Conservation (phyloP, 2,113 vertebrate species). For the Candoia aspera region DNA sequence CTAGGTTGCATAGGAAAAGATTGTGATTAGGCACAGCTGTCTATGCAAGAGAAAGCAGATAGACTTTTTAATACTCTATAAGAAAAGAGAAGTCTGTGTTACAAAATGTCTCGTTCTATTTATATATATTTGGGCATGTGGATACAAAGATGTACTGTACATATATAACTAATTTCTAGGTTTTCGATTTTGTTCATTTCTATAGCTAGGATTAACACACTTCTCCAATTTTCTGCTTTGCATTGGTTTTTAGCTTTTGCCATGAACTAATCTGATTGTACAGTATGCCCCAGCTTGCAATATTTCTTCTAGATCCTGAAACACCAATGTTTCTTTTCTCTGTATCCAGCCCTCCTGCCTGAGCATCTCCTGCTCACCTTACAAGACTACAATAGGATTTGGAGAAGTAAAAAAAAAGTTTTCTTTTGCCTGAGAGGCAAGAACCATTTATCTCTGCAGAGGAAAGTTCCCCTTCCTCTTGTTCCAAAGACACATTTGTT, state of each 20-base stretch:
- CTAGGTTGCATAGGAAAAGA: background rate
- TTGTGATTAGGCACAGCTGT: background rate
- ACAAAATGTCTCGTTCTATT: background rate
- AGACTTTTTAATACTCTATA: background rate
- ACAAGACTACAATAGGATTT: background rate
- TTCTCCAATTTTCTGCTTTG: background rate
- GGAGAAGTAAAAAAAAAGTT: background rate
- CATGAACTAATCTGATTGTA: background rate
- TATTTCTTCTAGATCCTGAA: background rate
- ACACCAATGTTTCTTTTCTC: background rate
- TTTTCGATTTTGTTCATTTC: background rate
- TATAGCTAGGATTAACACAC: background rate
- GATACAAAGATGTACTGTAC: background rate
- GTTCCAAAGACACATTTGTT: background rate
- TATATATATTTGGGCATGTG: background rate
- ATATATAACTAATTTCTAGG: background rate
- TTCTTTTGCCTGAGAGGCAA: background rate
- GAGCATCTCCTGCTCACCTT: background rate
- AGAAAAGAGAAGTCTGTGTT: background rate
- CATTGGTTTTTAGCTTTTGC: background rate
- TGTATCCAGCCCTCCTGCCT: background rate
- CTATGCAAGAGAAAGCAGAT: background rate
- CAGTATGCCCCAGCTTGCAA: background rate
- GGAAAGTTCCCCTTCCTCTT: background rate
- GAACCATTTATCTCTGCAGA: background rate